Conservation (phyloP, 2,113 vertebrate genomes). For the Balaenoptera acutorostrata region DNA sequence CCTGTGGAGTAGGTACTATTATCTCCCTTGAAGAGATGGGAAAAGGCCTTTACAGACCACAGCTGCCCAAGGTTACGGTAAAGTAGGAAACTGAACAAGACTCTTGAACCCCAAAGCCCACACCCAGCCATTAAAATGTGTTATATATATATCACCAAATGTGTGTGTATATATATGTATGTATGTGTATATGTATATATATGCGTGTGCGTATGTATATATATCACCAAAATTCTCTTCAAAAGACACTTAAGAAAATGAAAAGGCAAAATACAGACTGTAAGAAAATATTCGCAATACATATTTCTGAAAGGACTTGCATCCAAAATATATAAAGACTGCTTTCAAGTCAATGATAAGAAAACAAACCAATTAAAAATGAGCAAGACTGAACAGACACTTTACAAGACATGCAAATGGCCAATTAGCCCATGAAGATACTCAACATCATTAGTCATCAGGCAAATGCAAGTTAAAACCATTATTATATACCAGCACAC, state of each 20-base stretch:
- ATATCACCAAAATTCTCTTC: neutral
- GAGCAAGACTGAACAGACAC: neutral
- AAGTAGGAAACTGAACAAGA: neutral
- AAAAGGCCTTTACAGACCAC: neutral
- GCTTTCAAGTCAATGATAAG: neutral
- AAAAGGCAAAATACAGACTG: neutral
- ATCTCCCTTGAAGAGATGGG: neutral
- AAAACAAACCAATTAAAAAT: neutral
- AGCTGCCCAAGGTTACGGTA: neutral
- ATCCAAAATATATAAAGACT: neutral
- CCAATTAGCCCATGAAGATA: neutral
- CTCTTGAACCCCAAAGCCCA: neutral
- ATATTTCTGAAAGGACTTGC: neutral
- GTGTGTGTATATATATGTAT: neutral
- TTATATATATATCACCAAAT: neutral
- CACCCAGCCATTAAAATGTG: neutral
- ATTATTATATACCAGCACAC: neutral
- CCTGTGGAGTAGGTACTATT: neutral
- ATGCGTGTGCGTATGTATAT: rapidly evolving
- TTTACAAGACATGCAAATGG: neutral
- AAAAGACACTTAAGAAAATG: neutral
- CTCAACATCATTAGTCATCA: neutral
- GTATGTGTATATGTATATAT: rapidly evolving
- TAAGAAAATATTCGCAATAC: neutral
- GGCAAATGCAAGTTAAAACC: neutral